These are phyloP conservation scores for Musca domestica DNA, from an alignment of 1,140 invertebrate genomes.

Conservation along the genomic window DNA sequence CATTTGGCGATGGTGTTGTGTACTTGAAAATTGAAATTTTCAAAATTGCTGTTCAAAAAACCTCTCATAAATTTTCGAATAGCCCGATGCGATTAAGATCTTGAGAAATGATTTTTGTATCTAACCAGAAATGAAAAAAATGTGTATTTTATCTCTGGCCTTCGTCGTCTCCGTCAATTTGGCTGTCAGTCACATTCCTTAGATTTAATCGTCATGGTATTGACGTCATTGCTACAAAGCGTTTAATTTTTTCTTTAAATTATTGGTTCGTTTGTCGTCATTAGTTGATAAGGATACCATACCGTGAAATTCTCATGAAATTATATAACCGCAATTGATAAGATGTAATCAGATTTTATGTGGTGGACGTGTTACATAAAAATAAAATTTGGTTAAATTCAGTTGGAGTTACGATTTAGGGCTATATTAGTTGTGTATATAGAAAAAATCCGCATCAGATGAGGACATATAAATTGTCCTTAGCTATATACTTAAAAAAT, in stretches of 20 bases:
- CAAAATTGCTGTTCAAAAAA: background rate
- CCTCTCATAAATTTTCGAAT: background rate
- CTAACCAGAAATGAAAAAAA: background rate
- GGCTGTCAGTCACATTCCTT: background rate
- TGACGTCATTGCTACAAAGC: background rate
- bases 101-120: background rate
- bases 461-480: too few species aligned
- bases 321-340: background rate
- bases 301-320: background rate
- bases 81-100: background rate
- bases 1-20: background rate
- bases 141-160: background rate
- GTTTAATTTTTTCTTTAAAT: background rate
- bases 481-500: too few species aligned
- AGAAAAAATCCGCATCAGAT: too few species aligned
- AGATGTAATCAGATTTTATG: too few species aligned
- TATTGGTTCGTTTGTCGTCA: background rate
- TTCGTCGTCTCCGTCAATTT: background rate
- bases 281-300: too few species aligned
- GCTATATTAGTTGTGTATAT: too few species aligned
- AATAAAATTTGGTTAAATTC: background rate
- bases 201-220: background rate
- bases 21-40: background rate
- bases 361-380: background rate
- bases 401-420: background rate